These are phyloP conservation scores for Pediacus dermestoides DNA, from an alignment of 2,888 invertebrate genomes.

Conservation along the genomic window DNA sequence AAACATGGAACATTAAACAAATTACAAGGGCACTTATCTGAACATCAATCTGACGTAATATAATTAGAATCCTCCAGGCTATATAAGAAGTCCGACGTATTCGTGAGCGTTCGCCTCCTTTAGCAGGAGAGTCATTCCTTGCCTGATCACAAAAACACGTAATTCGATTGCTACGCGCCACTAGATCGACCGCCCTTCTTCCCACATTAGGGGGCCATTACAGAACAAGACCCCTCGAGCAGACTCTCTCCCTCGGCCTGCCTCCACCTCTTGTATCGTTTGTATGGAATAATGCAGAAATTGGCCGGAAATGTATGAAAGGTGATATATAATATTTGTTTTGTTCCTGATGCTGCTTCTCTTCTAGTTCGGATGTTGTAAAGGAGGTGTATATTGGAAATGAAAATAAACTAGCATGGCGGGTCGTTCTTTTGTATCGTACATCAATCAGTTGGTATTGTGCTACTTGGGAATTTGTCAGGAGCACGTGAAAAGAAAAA, in stretches of 20 bases:
- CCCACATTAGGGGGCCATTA: too few relatives aligned
- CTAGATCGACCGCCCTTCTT: conserved; percentile 27
- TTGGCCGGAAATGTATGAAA: neutral
- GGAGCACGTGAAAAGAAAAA: too few relatives aligned
- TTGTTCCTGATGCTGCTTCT: too few relatives aligned
- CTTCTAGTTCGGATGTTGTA: too few relatives aligned
- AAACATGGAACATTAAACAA: conserved; percentile 24
- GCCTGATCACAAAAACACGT: conserved; percentile 35
- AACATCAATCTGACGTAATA: conserved; percentile 31
- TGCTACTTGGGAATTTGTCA: too few relatives aligned
- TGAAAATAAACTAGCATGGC: conserved; percentile 5
- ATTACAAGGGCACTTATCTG: conserved; percentile 29
- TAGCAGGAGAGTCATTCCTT: conserved; percentile 27
- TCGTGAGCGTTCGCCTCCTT: conserved; percentile 26
- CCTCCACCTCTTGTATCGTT: too few relatives aligned
- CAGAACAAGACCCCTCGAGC: too few relatives aligned
- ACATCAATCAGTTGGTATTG: too few relatives aligned
- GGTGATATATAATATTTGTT: conserved; percentile 5
- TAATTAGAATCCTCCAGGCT: conserved; percentile 30
- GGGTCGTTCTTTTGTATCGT: too few relatives aligned
- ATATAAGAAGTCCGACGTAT: conserved; percentile 29
- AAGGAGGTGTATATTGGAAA: conserved; percentile 3
- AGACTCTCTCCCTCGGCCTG: too few relatives aligned
- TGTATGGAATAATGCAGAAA: neutral
- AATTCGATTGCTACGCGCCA: conserved; percentile 33